Evolutionary conservation across 2,113 vertebrate species (phyloP), one percentile per base, ranked within the genome.

Genomic region (Gobiocypris rarus): DNA sequence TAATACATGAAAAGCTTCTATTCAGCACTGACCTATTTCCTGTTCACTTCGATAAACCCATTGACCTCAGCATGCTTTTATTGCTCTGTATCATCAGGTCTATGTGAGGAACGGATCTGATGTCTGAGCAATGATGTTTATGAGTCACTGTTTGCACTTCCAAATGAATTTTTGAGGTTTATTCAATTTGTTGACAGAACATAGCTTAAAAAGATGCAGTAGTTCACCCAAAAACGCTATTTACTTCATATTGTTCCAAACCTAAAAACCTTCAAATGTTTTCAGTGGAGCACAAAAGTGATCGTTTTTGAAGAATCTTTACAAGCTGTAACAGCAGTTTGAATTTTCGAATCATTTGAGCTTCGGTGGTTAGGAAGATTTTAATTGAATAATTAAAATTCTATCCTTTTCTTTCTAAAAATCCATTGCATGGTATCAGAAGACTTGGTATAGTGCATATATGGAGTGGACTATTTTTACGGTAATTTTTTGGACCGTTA

Each of bases 371-470:
- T 31, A 31, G 14, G 7, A 34, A 1, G 15, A 38, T 67, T 67
- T 67, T 17, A 3, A 34, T 67, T 34, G 7, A 67, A 34, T 69
- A 22, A 22, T 69, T 41, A 2, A 4, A 11, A 41, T 69, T 22
- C 17, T 19, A 41, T 69, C 22, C 9, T 41, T 3, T 10, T 69
- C 9, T 10, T 41, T 38, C 19, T 34, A 41, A 22, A 69, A 69
- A 69, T 22, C 31, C 65, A 69, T 38, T 38, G 17, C 34, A 38
- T 22, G 17, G 17, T 38, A 10, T 22, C 4, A 11, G 34, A 22
- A 69, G 65, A 38, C 65, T 38, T 69, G 31, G 38, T 69, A 69
- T 69, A 67, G 17, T 38, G 65, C 31, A 69, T 69, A 69, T 38
- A 22, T 67, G 63, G 28, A 31, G 28, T 31, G 28, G 63, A 67